Base-by-base conservation (phyloP, 2,888 invertebrate species). In the Alitta virens region DNA sequence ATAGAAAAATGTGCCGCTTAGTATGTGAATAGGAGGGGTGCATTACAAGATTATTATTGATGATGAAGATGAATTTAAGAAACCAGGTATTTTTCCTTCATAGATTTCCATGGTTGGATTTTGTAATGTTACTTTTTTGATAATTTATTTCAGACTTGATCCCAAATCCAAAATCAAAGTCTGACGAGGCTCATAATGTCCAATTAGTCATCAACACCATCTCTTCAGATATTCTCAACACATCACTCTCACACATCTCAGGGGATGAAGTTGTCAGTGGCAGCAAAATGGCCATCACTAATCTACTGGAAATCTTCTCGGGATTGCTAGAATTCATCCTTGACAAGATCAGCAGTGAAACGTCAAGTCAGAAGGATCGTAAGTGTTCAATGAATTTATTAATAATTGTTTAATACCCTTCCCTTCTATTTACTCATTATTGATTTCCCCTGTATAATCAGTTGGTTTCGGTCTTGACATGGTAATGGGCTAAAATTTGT, bases 161-260 rank as follows among this genome's bases (percentile, higher is more conserved):
- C 1, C 66, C 71, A 5, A 68, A 69, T 16, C 72, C 78, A 12
- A 60, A 63, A 12, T 73, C 73, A 1, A 68, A 68, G 56, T 77
- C 79, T 60, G 81, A 82, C 72, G 78, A 80, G 64, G 72, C 77
- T 2, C 78, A 81, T 66, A 82, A 82, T 63, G 71, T 76, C 54
- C 79, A 80, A 68, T 64, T 67, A 3, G 78, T 82, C 21, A 78
- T 82, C 26, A 78, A 81, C 68, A 73, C 77, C 0, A 66, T 82
- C 33, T 75, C 80, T 1, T 67, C 72, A 33, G 78, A 80, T 57
- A 72, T 80, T 1, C 73, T 82, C 3, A 77, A 78, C 62, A 79
- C 77, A 16, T 79, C 78, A 7, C 72, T 82, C 25, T 76, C 79
- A 9, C 82, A 82, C 67, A 79, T 82, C 42, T 71, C 73, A 46